These are phyloP conservation scores for Lota lota DNA, from an alignment of 2,113 vertebrate species.

Conservation along the genomic window DNA sequence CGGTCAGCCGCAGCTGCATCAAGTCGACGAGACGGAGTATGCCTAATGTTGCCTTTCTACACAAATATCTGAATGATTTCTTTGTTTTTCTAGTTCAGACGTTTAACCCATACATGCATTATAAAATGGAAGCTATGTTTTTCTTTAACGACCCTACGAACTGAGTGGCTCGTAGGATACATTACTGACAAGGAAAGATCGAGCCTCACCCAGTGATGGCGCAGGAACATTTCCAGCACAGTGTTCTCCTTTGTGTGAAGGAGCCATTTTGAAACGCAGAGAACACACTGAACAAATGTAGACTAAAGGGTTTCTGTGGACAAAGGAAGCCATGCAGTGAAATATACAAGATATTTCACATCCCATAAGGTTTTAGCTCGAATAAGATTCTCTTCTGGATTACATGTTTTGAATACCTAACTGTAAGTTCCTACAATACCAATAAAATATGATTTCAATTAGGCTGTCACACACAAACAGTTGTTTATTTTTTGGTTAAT, in stretches of 20 bases:
- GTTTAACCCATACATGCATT: too few species aligned
- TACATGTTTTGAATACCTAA: slow-evolving; percentile 65
- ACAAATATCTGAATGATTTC: not conserved
- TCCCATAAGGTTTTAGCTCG: slow-evolving; percentile 38
- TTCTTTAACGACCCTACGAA: slow-evolving; percentile 5
- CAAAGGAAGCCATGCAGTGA: slow-evolving; percentile 48
- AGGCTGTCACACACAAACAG: not conserved
- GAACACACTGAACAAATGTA: slow-evolving; percentile 63
- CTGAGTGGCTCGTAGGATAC: slow-evolving; percentile 25
- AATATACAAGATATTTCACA: slow-evolving; percentile 54
- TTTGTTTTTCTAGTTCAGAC: too few species aligned
- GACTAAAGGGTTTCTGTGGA: slow-evolving; percentile 53
- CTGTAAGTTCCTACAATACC: slow-evolving; percentile 63
- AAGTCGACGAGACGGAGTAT: slow-evolving; percentile 13
- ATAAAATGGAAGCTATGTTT: too few species aligned
- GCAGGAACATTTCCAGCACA: slow-evolving; percentile 66
- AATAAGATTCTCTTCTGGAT: slow-evolving; percentile 58
- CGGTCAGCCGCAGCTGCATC: slow-evolving; percentile 24
- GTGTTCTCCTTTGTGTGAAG: slow-evolving; percentile 68
- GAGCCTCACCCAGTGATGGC: slow-evolving; percentile 76
- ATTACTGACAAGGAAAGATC: slow-evolving; percentile 2
- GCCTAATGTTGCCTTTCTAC: slow-evolving; percentile 25
- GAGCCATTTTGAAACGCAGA: slow-evolving; percentile 69
- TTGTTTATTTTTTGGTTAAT: not conserved
- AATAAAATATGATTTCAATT: slow-evolving; percentile 25